Evolutionary conservation across 2,888 invertebrate genomes (phyloP).

Genomic region (Timandra comae): DNA sequence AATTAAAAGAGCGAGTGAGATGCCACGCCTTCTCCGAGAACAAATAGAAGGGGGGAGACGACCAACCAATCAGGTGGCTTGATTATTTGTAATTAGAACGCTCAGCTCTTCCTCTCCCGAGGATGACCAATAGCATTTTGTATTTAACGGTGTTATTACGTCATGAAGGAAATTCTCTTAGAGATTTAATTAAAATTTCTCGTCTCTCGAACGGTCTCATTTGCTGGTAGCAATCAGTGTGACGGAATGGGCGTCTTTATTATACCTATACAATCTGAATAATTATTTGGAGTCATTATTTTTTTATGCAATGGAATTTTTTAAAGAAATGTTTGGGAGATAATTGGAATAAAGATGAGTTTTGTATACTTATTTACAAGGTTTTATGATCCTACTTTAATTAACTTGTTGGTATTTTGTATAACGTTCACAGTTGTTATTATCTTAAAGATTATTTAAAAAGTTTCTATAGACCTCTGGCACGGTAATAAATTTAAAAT

Average conservation of each 20-base stretch:
- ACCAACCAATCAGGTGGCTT: constrained; percentile 66
- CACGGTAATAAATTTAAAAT: too few relatives aligned
- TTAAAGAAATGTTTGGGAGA: too few relatives aligned
- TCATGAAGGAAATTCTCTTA: constrained; percentile 41
- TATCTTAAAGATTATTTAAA: too few relatives aligned
- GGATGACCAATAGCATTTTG: constrained; percentile 72
- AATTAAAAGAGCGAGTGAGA: constrained; percentile 76
- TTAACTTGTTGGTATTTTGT: too few relatives aligned
- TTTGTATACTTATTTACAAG: too few relatives aligned
- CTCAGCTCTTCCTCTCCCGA: constrained; percentile 56
- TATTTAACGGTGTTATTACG: constrained; percentile 53
- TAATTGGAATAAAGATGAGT: too few relatives aligned
- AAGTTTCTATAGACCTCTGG: too few relatives aligned
- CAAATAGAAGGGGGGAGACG: constrained; percentile 69
- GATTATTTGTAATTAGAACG: constrained; percentile 78
- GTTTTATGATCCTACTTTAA: too few relatives aligned
- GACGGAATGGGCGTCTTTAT: constrained; percentile 44
- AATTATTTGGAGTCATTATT: constrained; percentile 28
- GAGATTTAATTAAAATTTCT: constrained; percentile 56
- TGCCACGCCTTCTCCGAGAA: constrained; percentile 69
- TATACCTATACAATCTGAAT: constrained; percentile 20
- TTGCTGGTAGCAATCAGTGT: constrained; percentile 47
- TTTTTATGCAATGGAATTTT: constrained; percentile 13
- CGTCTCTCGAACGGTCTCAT: constrained; percentile 39
- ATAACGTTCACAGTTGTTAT: too few relatives aligned